phyloP scores from a whole-genome alignment of 2,888 invertebrate species.

The Caenorhabditis sulstoni region DNA sequence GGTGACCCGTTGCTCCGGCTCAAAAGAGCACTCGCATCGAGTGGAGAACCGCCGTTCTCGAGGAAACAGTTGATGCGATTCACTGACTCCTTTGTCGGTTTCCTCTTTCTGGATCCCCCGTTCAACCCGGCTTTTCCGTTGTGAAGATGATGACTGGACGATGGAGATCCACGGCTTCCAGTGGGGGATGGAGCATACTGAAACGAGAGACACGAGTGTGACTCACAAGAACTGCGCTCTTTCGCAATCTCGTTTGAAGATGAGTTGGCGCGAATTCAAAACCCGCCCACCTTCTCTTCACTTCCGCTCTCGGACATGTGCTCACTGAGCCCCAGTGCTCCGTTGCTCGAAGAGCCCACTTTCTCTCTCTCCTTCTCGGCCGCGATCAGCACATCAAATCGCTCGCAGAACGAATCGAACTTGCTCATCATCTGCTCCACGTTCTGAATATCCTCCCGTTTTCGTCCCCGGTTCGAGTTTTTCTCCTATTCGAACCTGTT shows the following conservation, averaged over 20 bases:
- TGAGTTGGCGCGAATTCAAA: too few relatives aligned
- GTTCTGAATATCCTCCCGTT: conserved; percentile 36
- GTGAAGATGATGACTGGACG: conserved; percentile 36
- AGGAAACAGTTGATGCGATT: conserved; percentile 40
- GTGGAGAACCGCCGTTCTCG: neutral
- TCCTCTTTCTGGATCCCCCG: conserved; percentile 73
- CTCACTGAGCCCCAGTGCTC: conserved; percentile 17
- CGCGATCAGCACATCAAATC: conserved; percentile 50
- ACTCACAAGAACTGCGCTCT: too few relatives aligned
- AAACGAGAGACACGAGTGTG: too few relatives aligned
- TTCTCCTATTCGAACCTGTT: conserved; percentile 46
- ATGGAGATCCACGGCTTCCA: conserved; percentile 62
- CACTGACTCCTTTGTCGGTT: conserved; percentile 71
- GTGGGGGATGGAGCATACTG: conserved; percentile 62
- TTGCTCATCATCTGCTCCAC: conserved; percentile 60
- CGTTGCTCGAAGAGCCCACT: neutral
- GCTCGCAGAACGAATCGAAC: conserved; percentile 58
- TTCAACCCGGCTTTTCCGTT: conserved; percentile 50
- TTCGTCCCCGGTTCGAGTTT: too few relatives aligned
- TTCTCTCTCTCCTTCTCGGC: conserved; percentile 54
- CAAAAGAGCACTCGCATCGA: conserved; percentile 1
- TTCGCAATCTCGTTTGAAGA: too few relatives aligned
- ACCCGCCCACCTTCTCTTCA: conserved; percentile 62
- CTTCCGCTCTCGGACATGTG: conserved; percentile 65
- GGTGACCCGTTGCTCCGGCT: neutral